Evolutionary conservation across 2,888 invertebrate genomes (phyloP), one percentile per base, ranked within the genome.

Genomic region (Monochamus alternatus): DNA sequence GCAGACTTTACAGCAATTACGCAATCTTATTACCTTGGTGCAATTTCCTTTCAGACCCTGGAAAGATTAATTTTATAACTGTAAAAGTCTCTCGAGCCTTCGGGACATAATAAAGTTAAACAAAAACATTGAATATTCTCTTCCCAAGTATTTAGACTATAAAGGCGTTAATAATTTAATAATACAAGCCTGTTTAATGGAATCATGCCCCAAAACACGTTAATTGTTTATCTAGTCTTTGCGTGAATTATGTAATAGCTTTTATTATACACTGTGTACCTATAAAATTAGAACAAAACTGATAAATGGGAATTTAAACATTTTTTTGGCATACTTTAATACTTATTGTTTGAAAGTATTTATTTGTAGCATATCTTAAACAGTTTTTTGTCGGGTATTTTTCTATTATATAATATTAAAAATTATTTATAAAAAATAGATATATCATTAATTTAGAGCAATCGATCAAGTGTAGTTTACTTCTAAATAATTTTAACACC

Each of bases 1-100:
- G 69, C 69, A 60, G 60, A 69, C 60, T 69, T 69, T 60, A 69
- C 58, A 69, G 69, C 69, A 69, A 59, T 60, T 69, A 69, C 69
- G 59, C 69, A 69, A 69, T 69, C 69, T 58, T 69, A 69, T 69
- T 69, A 69, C 69, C 60, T 60, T 60, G 59, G 64, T 60, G 69
- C 31, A 69, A 69, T 69, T 69, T 60, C 69, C 60, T 69, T 60
- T 59, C 47, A 69, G 51, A 47, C 69, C 30, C 44, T 69, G 31
- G 38, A 60, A 69, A 69, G 69, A 69, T 69, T 69, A 69, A 58
- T 32, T 69, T 69, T 69, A 60, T 69, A 69, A 69, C 60, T 69
- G 60, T 69, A 69, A 69, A 68, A 68, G 43, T 68, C 47, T 69
- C 60, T 47, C 44, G 59, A 31, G 59, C 44, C 44, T 60, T 62